These are phyloP conservation scores for Calameuta filiformis DNA, from an alignment of 2,888 invertebrate genomes.

Conservation along the genomic window DNA sequence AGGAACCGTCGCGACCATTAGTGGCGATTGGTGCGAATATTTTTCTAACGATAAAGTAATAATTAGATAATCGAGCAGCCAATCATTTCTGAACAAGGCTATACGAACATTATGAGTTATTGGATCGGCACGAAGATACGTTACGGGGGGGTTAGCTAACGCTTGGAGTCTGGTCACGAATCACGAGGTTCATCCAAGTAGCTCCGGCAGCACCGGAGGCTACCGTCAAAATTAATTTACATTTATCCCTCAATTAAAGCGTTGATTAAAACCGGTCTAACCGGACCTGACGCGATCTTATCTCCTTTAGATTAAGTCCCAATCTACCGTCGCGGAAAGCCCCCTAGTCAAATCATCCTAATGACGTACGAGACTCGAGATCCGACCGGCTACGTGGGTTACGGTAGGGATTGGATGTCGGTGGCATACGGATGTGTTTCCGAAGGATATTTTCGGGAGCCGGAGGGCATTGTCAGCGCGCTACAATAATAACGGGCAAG, in stretches of 20 bases:
- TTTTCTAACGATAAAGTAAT: too few species aligned
- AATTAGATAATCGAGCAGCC: too few species aligned
- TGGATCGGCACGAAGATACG: background rate
- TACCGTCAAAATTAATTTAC: conserved; percentile 43
- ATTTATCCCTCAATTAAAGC: conserved; percentile 47
- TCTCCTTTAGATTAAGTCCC: conserved; percentile 17
- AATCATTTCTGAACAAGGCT: too few species aligned
- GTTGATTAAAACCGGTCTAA: conserved; percentile 51
- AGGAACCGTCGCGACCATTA: too few species aligned
- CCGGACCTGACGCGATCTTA: conserved; percentile 30
- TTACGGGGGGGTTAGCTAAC: background rate
- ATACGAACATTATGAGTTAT: background rate
- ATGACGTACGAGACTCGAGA: background rate
- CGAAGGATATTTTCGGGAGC: background rate
- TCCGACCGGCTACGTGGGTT: background rate
- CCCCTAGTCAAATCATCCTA: background rate
- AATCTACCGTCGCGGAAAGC: background rate
- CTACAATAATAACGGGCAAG: background rate
- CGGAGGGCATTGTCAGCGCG: background rate
- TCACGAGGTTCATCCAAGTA: conserved; percentile 31
- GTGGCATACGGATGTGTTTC: background rate
- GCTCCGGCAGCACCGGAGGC: background rate
- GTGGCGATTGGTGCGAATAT: too few species aligned
- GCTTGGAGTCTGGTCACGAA: conserved; percentile 31
- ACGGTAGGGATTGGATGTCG: background rate